Base-by-base conservation (phyloP, 2,888 invertebrate species). In the Thymelicus lineola region DNA sequence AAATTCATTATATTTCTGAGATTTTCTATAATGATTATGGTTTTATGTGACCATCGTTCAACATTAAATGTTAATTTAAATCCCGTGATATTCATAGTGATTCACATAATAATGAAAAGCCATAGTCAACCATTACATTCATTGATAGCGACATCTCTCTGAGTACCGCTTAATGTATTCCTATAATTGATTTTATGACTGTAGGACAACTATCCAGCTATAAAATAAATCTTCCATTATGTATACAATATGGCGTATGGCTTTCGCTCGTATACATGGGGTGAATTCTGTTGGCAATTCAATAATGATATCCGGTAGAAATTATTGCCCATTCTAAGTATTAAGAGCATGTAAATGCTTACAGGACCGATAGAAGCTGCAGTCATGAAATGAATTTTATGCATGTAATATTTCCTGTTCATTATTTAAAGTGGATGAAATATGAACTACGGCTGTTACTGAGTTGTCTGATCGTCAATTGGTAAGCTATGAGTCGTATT, bases 301-400 rank as follows among this genome's bases (percentile, higher is more conserved):
- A 69, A 72, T 73, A 74, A 75, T 71, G 73, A 73, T 75, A 75
- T 74, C 74, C 62, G 66, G 65, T 75, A 45, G 70, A 72, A 75
- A 72, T 76, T 74, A 73, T 74, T 71, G 67, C 71, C 72, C 72
- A 74, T 75, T 76, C 73, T 69, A 46, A 70, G 55, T 72, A 67
- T 71, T 71, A 68, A 65, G 64, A 72, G 69, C 66, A 66, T 62
- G 58, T 70, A 48, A 70, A 66, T 62, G 61, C 68, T 46, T 66
- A 70, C 38, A 60, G 65, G 64, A 20, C 60, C 65, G 65, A 65
- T 70, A 70, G 62, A 70, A 70, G 65, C 65, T 60, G 64, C 38
- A 17, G 58, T 45, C 17, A 65, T 70, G 70, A 70, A 65, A 65
- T 70, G n/a, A n/a, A 70, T 70, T 42, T 70, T 65, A 70, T 65